Base-by-base conservation (phyloP, 2,888 invertebrate genomes). In the Watsonalla binaria region DNA sequence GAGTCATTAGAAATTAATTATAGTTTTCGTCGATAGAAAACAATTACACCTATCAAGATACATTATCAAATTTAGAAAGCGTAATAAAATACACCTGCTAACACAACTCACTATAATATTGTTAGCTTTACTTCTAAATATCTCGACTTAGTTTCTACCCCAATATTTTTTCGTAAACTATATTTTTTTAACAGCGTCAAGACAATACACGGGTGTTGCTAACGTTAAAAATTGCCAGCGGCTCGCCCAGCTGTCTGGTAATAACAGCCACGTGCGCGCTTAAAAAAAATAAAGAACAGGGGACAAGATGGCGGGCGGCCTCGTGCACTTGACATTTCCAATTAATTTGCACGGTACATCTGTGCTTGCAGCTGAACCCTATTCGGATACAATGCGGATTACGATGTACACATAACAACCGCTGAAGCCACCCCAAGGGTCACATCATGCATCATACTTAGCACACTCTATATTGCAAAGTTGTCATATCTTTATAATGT, bases 261-360 rank as follows among this genome's bases (percentile, higher is more conserved):
- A 80, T 76, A 79, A 78, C 60, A 68, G 86, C 80, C 89, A 89
- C 90, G 90, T 89, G 90, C 84, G 78, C 77, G 74, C 70, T 70
- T 76, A 84, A 86, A 86, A 83, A 86, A 84, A 71, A 75, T 83
- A 81, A 77, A 72, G 79, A 70, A 60, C 61, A 72, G 78, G 81
- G 81, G 75, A 76, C 81, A 86, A 87, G 85, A 86, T 86, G 89
- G 87, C 87, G 80, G 60, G 59, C 62, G 67, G 66, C 64, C 74
- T 76, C 79, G 78, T 87, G 90, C 88, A 90, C 90, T 90, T 90
- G 90, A 90, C 90, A 90, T 90, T 90, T 89, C 88, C 90, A 89
- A 90, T 90, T 90, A 90, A 90, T 90, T 90, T 88, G 87, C 85
- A 76, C 83, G 82, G 84, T 81, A 86, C 89, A 89, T 90, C 90